A percentile compares a stretch with the other conserved stretches of the same genome.
Evolutionary conservation across 2,113 vertebrate genomes (phyloP).

Genomic region (Ammodytes marinus): DNA sequence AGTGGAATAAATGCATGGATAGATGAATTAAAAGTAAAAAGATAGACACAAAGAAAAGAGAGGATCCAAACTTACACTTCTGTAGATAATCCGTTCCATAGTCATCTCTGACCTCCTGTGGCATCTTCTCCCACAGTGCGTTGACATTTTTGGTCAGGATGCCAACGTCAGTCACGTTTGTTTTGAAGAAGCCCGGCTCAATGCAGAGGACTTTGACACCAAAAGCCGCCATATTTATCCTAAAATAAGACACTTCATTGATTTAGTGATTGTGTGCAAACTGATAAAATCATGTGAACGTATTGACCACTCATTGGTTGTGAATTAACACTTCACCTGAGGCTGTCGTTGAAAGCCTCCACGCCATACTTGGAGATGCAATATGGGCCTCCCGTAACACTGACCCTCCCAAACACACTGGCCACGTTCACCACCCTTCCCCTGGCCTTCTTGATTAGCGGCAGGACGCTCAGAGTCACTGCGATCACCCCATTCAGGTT

Average conservation of each 20-base stretch:
- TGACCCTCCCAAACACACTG: constrained; percentile 84
- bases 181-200: constrained; percentile 87
- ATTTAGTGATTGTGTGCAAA: neutral
- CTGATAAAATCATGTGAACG: neutral
- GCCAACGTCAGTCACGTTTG: constrained; percentile 67
- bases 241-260: constrained; percentile 39
- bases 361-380: constrained; percentile 86
- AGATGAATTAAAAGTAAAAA: rapidly evolving
- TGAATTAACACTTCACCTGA: constrained; percentile 77
- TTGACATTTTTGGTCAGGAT: constrained; percentile 64
- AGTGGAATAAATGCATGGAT: neutral
- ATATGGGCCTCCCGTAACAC: constrained; percentile 82
- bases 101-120: constrained; percentile 80
- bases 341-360: constrained; percentile 88
- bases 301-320: neutral
- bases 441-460: constrained; percentile 87
- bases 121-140: constrained; percentile 80
- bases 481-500: constrained; percentile 87
- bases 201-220: constrained; percentile 89
- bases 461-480: constrained; percentile 87
- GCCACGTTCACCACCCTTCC: constrained; percentile 88
- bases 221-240: constrained; percentile 84
- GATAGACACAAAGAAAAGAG: neutral
- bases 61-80: constrained; percentile 56
- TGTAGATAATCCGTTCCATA: constrained; percentile 79